Conservation (phyloP, 2,797 vertebrate species). For the Hypotaenidia philippensis region DNA sequence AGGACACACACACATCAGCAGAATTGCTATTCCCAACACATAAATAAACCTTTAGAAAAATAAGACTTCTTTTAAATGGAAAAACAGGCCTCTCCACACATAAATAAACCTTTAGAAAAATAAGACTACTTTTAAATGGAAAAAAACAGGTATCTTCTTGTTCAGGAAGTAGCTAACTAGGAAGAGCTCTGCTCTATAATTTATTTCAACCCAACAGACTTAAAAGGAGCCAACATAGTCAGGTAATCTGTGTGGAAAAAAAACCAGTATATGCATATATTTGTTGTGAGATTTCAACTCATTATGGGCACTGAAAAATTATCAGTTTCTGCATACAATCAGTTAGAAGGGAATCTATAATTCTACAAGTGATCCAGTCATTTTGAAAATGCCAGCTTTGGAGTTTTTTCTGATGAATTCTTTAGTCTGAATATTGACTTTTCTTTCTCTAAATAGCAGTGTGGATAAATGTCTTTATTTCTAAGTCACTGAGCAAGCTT, state of each 20-base stretch:
- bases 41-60: constrained; percentile 26
- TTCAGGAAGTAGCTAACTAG: neutral
- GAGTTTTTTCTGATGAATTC: neutral
- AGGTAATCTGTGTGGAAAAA: neutral
- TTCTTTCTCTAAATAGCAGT: neutral
- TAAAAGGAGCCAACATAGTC: neutral
- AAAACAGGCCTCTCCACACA: neutral
- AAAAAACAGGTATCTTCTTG: neutral
- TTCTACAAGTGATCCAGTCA: neutral
- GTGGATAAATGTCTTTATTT: neutral
- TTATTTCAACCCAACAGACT: neutral
- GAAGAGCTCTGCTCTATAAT: neutral
- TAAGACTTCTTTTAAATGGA: neutral
- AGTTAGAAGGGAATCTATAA: neutral
- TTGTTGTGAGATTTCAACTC: neutral
- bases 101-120: neutral
- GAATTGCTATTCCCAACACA: neutral
- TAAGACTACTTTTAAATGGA: neutral
- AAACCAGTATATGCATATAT: neutral
- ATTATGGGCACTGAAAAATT: neutral
- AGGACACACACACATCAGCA: neutral
- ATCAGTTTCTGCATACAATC: accelerated
- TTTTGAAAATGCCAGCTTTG: neutral
- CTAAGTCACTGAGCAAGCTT: neutral
- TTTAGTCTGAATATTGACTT: neutral